These are phyloP conservation scores for Leptopilina clavipes DNA, from an alignment of 1,140 invertebrate genomes.

Conservation along the genomic window DNA sequence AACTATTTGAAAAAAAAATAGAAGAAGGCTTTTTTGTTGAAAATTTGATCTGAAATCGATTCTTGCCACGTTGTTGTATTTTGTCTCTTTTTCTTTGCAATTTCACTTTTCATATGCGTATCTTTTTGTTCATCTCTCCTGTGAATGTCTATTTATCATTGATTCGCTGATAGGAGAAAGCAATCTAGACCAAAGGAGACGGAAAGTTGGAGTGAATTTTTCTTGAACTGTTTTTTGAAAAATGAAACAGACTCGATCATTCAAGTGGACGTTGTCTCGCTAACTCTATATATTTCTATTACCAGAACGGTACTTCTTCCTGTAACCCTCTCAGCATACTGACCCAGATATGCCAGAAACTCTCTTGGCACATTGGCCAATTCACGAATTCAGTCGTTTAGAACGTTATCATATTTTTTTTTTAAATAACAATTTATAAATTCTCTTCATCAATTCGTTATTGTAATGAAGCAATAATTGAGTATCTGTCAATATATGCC, in stretches of 20 bases:
- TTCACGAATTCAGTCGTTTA: slow-evolving; percentile 38
- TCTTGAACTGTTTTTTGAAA: not conserved
- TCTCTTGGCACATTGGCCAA: slow-evolving; percentile 48
- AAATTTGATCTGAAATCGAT: too few relatives aligned
- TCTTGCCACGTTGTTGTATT: too few relatives aligned
- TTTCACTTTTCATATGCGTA: not conserved
- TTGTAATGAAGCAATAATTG: not conserved
- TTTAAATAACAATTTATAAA: slow-evolving; percentile 16
- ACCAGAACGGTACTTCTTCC: slow-evolving; percentile 32
- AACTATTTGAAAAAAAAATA: too few relatives aligned
- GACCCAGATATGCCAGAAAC: slow-evolving; percentile 44
- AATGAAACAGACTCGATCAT: slow-evolving; percentile 20
- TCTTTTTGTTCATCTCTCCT: not conserved
- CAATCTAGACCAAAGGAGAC: not conserved
- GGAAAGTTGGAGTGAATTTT: not conserved
- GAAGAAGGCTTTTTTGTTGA: too few relatives aligned
- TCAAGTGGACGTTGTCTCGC: slow-evolving; percentile 27
- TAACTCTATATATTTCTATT: slow-evolving; percentile 30
- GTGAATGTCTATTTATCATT: not conserved
- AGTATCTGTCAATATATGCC: not conserved
- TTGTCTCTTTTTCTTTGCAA: too few relatives aligned
- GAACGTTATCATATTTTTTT: slow-evolving; percentile 20
- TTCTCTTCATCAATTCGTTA: not conserved
- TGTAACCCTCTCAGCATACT: slow-evolving; percentile 29
- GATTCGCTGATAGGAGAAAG: slow-evolving; percentile 8